These are phyloP conservation scores for Dorcus hopei DNA, from an alignment of 2,888 invertebrate genomes.

Conservation along the genomic window DNA sequence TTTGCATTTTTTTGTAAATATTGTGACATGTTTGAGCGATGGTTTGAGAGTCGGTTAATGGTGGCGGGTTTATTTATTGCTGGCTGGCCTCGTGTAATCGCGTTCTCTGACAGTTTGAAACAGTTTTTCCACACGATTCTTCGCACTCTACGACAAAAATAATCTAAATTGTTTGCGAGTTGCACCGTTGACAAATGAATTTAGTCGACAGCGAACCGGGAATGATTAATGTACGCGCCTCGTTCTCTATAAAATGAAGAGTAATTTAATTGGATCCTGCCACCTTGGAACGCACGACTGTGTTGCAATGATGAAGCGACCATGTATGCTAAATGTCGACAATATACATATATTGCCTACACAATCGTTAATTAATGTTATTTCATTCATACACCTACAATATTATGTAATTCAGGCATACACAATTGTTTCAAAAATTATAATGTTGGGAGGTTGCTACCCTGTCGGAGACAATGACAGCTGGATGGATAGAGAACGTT, in stretches of 20 bases:
- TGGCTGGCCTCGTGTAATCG: slow-evolving; percentile 16
- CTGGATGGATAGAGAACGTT: too few species aligned
- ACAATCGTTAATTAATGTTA: too few species aligned
- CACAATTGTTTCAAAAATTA: too few species aligned
- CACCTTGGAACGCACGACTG: slow-evolving; percentile 30
- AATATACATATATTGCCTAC: too few species aligned
- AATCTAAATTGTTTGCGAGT: slow-evolving; percentile 38
- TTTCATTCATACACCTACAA: too few species aligned
- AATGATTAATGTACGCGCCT: slow-evolving; percentile 32
- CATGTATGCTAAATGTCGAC: not conserved
- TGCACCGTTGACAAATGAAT: slow-evolving; percentile 38
- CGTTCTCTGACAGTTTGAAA: slow-evolving; percentile 17
- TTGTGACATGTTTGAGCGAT: slow-evolving; percentile 13
- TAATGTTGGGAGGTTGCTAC: too few species aligned
- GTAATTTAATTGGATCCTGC: slow-evolving; percentile 35
- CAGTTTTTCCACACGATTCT: slow-evolving; percentile 33
- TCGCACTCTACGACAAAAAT: slow-evolving; percentile 33
- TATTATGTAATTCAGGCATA: too few species aligned
- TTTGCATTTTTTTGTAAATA: slow-evolving; percentile 8
- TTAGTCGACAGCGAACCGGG: slow-evolving; percentile 31
- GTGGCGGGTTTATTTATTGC: slow-evolving; percentile 21
- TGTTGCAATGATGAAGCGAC: slow-evolving; percentile 9
- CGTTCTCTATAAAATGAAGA: slow-evolving; percentile 36
- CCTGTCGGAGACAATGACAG: too few species aligned
- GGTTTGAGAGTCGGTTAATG: slow-evolving; percentile 4